Conservation (phyloP, 2,113 vertebrate species). For the Agelaius phoeniceus region DNA sequence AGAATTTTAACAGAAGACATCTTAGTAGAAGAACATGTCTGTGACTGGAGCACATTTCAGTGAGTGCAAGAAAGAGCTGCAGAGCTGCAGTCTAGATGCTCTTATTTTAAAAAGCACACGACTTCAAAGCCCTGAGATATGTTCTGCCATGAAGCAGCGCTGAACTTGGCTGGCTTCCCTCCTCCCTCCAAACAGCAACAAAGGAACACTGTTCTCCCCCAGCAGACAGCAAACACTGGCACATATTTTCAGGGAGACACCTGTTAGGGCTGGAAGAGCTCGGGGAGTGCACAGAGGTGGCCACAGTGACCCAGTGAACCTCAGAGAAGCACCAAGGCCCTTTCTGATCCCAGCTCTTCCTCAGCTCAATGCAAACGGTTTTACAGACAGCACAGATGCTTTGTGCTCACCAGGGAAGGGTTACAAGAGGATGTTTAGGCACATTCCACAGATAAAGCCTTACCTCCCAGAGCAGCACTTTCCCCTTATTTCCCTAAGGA, state of each 20-base stretch:
- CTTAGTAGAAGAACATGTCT: not conserved
- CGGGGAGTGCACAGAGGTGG: not conserved
- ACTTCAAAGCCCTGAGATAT: not conserved
- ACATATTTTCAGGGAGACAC: constrained; percentile 11
- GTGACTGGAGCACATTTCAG: not conserved
- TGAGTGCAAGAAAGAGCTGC: not conserved
- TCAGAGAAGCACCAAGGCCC: fast-evolving
- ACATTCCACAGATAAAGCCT: not conserved
- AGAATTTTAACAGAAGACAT: not conserved
- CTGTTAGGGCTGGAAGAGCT: not conserved
- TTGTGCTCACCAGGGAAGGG: not conserved
- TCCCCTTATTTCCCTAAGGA: not conserved
- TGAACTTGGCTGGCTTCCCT: constrained; percentile 12
- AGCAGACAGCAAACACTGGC: constrained; percentile 20
- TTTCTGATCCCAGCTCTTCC: not conserved
- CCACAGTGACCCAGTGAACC: not conserved
- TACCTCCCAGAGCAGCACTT: not conserved
- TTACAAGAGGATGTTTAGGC: not conserved
- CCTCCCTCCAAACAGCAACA: not conserved
- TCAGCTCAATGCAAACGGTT: fast-evolving
- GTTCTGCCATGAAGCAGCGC: not conserved
- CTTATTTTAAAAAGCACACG: not conserved
- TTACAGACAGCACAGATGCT: not conserved
- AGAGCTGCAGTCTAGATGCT: not conserved
- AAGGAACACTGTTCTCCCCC: constrained; percentile 25